Percentiles rank a stretch among this genome's conserved stretches.
Conservation (phyloP, 2,888 invertebrate genomes). For the Caenorhabditis afra region DNA sequence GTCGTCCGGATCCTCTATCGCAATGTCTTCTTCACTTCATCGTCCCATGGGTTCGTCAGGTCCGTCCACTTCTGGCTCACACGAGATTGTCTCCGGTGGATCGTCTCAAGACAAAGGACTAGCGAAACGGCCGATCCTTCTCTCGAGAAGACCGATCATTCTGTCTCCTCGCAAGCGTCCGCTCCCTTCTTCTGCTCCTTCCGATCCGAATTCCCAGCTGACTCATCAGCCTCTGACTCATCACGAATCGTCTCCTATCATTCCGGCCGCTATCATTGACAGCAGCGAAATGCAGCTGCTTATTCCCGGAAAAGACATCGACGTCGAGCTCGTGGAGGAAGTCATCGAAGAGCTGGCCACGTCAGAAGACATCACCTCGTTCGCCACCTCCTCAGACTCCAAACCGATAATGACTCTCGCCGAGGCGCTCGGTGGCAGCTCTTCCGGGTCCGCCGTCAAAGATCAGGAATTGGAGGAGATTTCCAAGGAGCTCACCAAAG, state of each 20-base stretch:
- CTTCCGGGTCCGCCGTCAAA: not conserved
- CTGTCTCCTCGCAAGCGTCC: constrained; percentile 32
- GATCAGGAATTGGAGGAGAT: constrained; percentile 50
- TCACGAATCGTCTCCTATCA: constrained; percentile 28
- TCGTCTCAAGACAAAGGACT: constrained; percentile 16
- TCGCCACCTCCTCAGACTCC: not conserved
- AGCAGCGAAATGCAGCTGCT: not conserved
- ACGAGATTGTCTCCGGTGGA: constrained; percentile 1
- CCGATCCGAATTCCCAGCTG: not conserved
- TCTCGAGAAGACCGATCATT: constrained; percentile 36
- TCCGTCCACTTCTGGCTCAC: no score
- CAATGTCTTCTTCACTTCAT: not conserved
- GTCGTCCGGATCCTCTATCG: constrained; percentile 8
- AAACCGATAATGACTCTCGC: constrained; percentile 34
- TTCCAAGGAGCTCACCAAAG: constrained; percentile 41
- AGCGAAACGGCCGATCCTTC: constrained; percentile 24
- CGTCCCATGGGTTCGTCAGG: no score
- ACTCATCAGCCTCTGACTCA: not conserved
- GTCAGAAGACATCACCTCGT: not conserved
- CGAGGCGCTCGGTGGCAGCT: constrained; percentile 12
- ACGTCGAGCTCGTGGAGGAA: constrained; percentile 37
- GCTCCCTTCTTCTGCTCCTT: not conserved
- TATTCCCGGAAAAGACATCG: constrained; percentile 26
- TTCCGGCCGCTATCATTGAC: not conserved
- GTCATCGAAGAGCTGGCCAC: constrained; percentile 22